Conservation (phyloP, 2,797 vertebrate species). For the Anniella stebbinsi region DNA sequence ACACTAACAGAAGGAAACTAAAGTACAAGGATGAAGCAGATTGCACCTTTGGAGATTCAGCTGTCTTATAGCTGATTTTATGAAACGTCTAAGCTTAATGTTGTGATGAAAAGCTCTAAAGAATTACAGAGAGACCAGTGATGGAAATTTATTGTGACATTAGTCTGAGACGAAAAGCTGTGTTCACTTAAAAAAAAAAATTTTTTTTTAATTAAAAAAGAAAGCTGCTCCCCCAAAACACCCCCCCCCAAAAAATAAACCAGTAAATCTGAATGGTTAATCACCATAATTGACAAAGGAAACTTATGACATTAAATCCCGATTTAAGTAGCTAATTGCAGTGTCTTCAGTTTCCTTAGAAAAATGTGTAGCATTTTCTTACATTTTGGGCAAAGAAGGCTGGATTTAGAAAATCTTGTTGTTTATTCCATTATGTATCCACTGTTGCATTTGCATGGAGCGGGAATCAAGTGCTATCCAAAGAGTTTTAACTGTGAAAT, state of each 20-base stretch:
- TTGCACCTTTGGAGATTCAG: constrained; percentile 49
- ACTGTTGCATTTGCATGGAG: background rate
- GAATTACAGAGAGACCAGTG: constrained; percentile 62
- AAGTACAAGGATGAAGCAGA: constrained; percentile 51
- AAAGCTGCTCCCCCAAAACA: constrained; percentile 23
- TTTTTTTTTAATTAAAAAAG: too few relatives aligned
- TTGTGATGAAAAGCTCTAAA: constrained; percentile 50
- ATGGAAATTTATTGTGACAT: constrained; percentile 76
- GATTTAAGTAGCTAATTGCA: constrained; percentile 60
- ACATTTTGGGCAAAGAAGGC: constrained; percentile 54
- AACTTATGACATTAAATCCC: constrained; percentile 49
- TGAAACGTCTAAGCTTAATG: constrained; percentile 36
- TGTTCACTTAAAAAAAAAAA: constrained; percentile 62
- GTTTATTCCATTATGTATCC: background rate
- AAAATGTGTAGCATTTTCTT: constrained; percentile 51
- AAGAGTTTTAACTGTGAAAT: background rate
- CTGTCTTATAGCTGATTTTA: constrained; percentile 48
- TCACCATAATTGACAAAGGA: constrained; percentile 52
- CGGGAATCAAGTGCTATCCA: background rate
- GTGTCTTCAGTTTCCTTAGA: constrained; percentile 35
- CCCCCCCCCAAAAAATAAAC: too few relatives aligned
- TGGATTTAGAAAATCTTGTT: background rate
- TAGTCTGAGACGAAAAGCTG: constrained; percentile 70
- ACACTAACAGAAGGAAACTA: constrained; percentile 37
- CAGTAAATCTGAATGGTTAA: constrained; percentile 43